Conservation (phyloP, 2,888 invertebrate species). For the Clostera curtula region DNA sequence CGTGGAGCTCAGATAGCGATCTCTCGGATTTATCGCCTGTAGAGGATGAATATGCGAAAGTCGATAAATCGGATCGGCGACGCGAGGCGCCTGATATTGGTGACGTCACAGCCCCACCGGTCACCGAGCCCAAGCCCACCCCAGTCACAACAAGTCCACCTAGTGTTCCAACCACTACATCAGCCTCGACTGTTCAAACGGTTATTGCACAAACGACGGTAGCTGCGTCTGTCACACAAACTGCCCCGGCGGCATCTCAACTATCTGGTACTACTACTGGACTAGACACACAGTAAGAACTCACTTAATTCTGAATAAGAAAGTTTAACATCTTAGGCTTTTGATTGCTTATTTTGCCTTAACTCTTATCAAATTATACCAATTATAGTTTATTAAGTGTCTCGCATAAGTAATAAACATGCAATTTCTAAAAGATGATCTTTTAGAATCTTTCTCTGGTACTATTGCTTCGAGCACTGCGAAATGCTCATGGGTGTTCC, state of each 20-base stretch:
- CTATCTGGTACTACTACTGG: constrained; percentile 9
- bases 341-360: too few relatives aligned
- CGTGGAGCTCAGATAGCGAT: constrained; percentile 90
- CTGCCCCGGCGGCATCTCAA: constrained; percentile 3
- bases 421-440: too few relatives aligned
- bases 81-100: constrained; percentile 63
- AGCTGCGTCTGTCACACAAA: constrained; percentile 6
- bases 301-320: not conserved
- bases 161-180: not conserved
- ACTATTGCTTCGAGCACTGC: too few relatives aligned
- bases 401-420: too few relatives aligned
- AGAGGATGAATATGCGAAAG: constrained; percentile 76
- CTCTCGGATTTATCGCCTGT: constrained; percentile 89
- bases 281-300: constrained; percentile 20
- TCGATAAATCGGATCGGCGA: constrained; percentile 52
- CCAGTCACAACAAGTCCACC: constrained; percentile 12
- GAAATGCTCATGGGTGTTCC: too few relatives aligned
- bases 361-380: too few relatives aligned
- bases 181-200: not conserved
- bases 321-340: not conserved
- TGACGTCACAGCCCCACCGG: constrained; percentile 48
- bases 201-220: not conserved
- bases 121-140: constrained; percentile 5
- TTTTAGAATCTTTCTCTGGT: too few relatives aligned
- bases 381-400: too few relatives aligned